Evolutionary conservation across 2,113 vertebrate genomes (phyloP).

Genomic region (Anguilla japonica): DNA sequence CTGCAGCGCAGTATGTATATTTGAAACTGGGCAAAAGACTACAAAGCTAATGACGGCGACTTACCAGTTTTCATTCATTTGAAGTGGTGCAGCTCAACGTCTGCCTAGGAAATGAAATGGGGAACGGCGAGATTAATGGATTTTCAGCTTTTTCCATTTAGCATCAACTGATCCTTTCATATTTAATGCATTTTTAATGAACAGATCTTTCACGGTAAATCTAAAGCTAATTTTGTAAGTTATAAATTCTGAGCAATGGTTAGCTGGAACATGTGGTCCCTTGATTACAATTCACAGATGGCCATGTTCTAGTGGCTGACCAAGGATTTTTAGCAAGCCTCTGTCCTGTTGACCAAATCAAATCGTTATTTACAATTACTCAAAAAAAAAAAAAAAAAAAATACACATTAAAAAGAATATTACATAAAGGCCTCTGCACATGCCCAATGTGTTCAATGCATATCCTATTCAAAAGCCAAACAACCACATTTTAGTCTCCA

Average conservation of each 20-base stretch:
- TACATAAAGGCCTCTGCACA: neutral
- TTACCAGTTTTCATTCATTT: constrained; percentile 22
- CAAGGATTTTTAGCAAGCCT: constrained; percentile 39
- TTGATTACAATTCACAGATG: constrained; percentile 48
- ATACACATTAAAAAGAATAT: neutral
- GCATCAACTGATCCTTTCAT: constrained; percentile 59
- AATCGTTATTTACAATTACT: constrained; percentile 66
- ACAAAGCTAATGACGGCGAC: constrained; percentile 17
- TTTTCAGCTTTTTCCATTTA: constrained; percentile 53
- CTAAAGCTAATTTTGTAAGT: constrained; percentile 55
- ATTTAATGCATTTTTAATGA: constrained; percentile 68
- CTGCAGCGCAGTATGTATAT: neutral
- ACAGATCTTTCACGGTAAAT: constrained; percentile 65
- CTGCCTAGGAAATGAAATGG: constrained; percentile 18
- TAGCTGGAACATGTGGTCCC: constrained; percentile 36
- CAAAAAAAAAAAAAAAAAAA: constrained; percentile 31
- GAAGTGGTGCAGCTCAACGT: neutral
- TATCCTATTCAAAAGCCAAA: too few species aligned
- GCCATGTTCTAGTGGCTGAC: constrained; percentile 49
- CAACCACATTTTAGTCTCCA: too few species aligned
- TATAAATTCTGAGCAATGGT: constrained; percentile 46
- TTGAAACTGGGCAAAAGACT: constrained; percentile 7
- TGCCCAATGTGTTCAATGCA: neutral
- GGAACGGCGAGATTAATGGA: constrained; percentile 42
- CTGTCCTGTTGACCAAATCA: constrained; percentile 39